Evolutionary conservation across 2,797 vertebrate genomes (phyloP).

Genomic region (Acipenser ruthenus): DNA sequence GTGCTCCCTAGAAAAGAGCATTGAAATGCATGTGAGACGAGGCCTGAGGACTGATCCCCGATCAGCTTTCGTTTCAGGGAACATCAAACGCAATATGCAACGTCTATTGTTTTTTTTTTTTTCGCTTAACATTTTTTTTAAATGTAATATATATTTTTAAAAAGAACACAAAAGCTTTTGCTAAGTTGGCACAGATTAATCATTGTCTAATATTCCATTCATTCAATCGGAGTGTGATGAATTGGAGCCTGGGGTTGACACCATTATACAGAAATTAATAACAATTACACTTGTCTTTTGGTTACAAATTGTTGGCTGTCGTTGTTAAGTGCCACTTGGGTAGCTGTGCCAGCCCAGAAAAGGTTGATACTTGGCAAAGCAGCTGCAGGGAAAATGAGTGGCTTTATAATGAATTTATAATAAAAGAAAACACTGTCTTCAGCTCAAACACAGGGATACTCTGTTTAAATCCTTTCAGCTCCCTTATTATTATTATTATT

Average conservation of each 20-base stretch:
- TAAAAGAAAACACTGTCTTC: background rate
- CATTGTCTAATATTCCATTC: background rate
- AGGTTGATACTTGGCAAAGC: background rate
- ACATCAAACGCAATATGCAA: too few species aligned
- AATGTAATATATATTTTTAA: background rate
- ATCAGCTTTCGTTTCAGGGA: too few species aligned
- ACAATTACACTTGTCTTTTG: constrained; percentile 30
- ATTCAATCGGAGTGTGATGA: background rate
- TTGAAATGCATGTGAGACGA: background rate
- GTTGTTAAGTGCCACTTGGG: constrained; percentile 33
- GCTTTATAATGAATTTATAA: background rate
- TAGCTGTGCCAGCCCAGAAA: constrained; percentile 12
- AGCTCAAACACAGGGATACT: too few species aligned
- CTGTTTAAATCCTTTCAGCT: too few species aligned
- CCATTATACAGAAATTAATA: constrained; percentile 26
- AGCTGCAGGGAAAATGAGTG: constrained; percentile 1
- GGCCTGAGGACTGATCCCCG: too few species aligned
- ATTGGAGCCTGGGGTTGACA: constrained; percentile 1
- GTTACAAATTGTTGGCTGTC: constrained; percentile 34
- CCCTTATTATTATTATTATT: too few species aligned
- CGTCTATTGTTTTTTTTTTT: too few species aligned
- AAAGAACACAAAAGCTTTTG: constrained; percentile 1
- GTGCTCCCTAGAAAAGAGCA: too few species aligned
- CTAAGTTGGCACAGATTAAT: background rate
- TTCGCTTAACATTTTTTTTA: background rate